Percentiles rank a stretch among this genome's conserved stretches.
These are phyloP conservation scores for Agelastica alni DNA, from an alignment of 2,888 invertebrate species.

Conservation along the genomic window DNA sequence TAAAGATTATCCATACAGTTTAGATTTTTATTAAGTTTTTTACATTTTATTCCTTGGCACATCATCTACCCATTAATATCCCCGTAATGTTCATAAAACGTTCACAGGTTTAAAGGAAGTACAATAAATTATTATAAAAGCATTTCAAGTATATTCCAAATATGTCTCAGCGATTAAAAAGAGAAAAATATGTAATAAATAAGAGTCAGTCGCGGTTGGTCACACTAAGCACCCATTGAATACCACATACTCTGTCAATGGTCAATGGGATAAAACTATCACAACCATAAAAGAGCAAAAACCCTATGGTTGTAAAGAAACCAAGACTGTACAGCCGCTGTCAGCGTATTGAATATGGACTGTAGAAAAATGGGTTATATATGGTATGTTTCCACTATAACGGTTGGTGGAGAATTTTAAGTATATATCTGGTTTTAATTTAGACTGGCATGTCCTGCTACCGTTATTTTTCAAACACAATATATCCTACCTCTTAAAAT, in stretches of 20 bases:
- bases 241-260: constrained; percentile 36
- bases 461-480: too few relatives aligned
- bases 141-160: constrained; percentile 36
- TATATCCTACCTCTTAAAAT: too few relatives aligned
- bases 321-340: constrained; percentile 28
- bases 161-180: constrained; percentile 41
- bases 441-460: too few relatives aligned
- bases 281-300: constrained; percentile 31
- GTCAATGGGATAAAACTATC: constrained; percentile 40
- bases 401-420: too few relatives aligned
- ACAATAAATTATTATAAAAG: constrained; percentile 33
- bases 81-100: constrained; percentile 22
- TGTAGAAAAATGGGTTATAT: constrained; percentile 14
- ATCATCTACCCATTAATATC: not conserved
- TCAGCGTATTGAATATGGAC: constrained; percentile 21
- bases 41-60: not conserved
- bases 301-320: constrained; percentile 31
- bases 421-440: too few relatives aligned
- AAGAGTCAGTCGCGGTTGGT: constrained; percentile 38
- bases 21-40: too few relatives aligned
- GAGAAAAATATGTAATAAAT: constrained; percentile 41
- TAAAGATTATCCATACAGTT: too few relatives aligned
- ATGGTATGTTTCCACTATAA: too few relatives aligned
- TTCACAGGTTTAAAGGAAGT: constrained; percentile 26
- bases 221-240: constrained; percentile 41